Evolutionary conservation across 2,797 vertebrate species (phyloP).

Genomic region (Gymnoscopelus microlampas): DNA sequence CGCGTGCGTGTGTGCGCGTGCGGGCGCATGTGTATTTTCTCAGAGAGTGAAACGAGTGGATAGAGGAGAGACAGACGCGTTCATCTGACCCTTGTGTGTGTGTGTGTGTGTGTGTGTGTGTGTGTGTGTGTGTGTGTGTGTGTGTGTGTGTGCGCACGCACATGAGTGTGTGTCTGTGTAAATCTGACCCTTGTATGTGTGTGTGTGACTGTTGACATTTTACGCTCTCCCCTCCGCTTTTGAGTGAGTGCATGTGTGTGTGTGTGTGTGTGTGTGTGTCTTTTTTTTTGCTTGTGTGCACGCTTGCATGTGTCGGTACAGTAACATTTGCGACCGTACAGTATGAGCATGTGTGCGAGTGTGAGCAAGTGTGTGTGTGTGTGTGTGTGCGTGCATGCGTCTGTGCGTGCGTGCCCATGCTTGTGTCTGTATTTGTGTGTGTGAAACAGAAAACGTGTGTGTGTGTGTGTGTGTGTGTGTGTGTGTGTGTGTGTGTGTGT

Average conservation of each 20-base stretch:
- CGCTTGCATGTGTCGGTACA: too few relatives aligned
- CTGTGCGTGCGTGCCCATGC: background rate
- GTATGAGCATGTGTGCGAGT: background rate
- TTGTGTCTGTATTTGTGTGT: constrained; percentile 8
- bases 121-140: too few relatives aligned
- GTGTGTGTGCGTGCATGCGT: too few relatives aligned
- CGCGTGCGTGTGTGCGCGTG: background rate
- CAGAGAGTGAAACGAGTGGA: constrained; percentile 9
- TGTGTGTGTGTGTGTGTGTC: too few relatives aligned
- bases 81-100: background rate
- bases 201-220: too few relatives aligned
- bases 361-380: background rate
- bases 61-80: constrained; percentile 7
- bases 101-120: background rate
- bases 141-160: too few relatives aligned
- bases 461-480: background rate
- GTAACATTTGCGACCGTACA: too few relatives aligned
- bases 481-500: background rate
- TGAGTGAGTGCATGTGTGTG: too few relatives aligned
- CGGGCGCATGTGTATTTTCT: background rate
- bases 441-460: too few relatives aligned
- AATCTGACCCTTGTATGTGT: too few relatives aligned
- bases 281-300: too few relatives aligned
- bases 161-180: background rate
- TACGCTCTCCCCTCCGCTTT: too few relatives aligned